Conservation (phyloP, 2,888 invertebrate species). For the Silvanus unidentatus region DNA sequence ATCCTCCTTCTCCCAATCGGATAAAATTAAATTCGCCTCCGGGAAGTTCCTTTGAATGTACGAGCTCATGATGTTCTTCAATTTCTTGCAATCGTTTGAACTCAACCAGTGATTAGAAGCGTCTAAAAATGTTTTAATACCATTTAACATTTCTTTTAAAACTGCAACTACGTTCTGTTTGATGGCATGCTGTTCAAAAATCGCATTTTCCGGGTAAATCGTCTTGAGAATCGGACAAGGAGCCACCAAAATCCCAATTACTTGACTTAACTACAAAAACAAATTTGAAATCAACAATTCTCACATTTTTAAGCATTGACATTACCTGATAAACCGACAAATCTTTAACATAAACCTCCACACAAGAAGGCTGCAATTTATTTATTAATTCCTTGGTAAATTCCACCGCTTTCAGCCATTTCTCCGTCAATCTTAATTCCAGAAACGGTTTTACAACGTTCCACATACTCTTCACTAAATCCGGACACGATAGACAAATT, state of each 20-base stretch:
- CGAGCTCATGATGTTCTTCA: conserved; percentile 21
- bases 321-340: conserved; percentile 51
- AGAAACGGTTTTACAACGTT: conserved; percentile 55
- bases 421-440: conserved; percentile 53
- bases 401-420: conserved; percentile 50
- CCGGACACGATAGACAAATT: conserved; percentile 64
- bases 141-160: conserved; percentile 27
- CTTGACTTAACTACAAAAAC: conserved; percentile 35
- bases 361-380: conserved; percentile 48
- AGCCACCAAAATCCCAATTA: conserved; percentile 33
- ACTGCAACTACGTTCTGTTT: conserved; percentile 46
- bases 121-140: conserved; percentile 23
- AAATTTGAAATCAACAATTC: no score
- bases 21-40: conserved; percentile 33
- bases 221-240: conserved; percentile 35
- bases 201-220: conserved; percentile 27
- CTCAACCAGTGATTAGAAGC: conserved; percentile 15
- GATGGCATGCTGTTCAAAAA: conserved; percentile 33
- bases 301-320: no score
- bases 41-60: conserved; percentile 39
- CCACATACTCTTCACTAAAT: conserved; percentile 61
- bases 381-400: conserved; percentile 49
- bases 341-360: conserved; percentile 47
- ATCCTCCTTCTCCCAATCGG: conserved; percentile 34
- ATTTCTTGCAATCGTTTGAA: conserved; percentile 19